Evolutionary conservation across 2,113 vertebrate genomes (phyloP), one percentile per base, ranked within the genome.

Genomic region (Salvelinus namaycush): DNA sequence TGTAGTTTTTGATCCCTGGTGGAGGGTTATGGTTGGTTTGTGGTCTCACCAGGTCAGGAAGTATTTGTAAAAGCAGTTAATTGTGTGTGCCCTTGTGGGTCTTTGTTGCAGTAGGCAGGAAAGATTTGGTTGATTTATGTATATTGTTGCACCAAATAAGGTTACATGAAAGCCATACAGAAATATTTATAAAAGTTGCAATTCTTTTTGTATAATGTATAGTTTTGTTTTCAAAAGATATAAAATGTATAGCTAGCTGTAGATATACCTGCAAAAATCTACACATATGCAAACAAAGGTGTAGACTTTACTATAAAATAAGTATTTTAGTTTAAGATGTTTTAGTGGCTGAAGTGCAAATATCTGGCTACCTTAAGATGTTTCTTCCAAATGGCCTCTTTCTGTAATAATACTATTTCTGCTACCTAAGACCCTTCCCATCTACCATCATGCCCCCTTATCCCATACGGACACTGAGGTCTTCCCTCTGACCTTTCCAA

Each of bases 121-220:
- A 54, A 78, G 66, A 54, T 79, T 75, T 39, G 64, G 65, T 72
- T 71, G 81, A 81, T 82, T 80, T 81, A 85, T 82, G 87, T 91
- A 82, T 76, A 83, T 83, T 86, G 60, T 84, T 88, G 76, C 81
- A 90, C 88, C 91, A 90, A 92, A 92, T 82, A 77, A 78, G 81
- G 39, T 44, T 44, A 76, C 84, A 89, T 88, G 84, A 74, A 93
- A 93, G 92, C 92, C 92, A 94, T 93, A 92, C 73, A 85, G 76
- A 88, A 87, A 83, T 87, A 89, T 88, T 84, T 90, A 90, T 89
- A 59, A 70, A 73, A 76, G 80, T 48, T 76, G 82, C 85, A 87
- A 78, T 76, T 92, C 91, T 93, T 93, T 93, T 93, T 94, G 71
- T 93, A 93, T 90, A 79, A 80, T 44, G 75, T 84, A 76, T 72